Base-by-base conservation (phyloP, 2,113 vertebrate genomes). In the Excalfactoria chinensis region DNA sequence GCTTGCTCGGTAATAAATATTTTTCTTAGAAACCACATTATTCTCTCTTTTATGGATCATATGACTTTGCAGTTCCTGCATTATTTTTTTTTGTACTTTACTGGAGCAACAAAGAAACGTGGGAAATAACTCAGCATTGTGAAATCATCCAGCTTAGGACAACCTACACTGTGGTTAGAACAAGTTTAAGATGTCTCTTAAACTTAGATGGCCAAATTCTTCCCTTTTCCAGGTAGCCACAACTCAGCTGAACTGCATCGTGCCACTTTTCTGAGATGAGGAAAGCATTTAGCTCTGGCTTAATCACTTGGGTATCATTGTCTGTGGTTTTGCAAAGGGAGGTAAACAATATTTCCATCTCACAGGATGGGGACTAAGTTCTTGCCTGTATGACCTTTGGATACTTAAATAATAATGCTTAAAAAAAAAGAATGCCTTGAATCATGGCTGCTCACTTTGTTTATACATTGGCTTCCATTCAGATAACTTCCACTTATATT, bases 1-100 rank as follows among this genome's bases (percentile, higher is more conserved):
- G n/a, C 53, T 93, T 84, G 41, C 78, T 78, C 81, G 74, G 44
- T 86, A 93, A 82, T 78, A 88, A 96, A 95, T 93, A 93, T 89
- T 94, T 94, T 95, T 90, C 90, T 87, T 87, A 93, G 78, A 96
- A 95, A 93, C 92, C 81, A 87, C 64, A 87, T 71, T 84, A 82
- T 93, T 91, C 63, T 66, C 79, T 88, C 92, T 96, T 77, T 41
- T 80, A 28, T 21, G 10, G 63, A 60, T 92, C 68, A 67, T 90
- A 93, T 88, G 51, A 72, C 78, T 95, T 87, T 62, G 91, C 60
- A 46, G 79, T 89, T 59, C 44, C 67, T 95, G 37, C 41, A 13
- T 93, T 90, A 93, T 90, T 86, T 37, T 37, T 37, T 37, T 37
- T 37, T 86, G 94, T 28, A 91, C 46, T 51, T 71, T 88, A 46